Base-by-base conservation (phyloP, 2,888 invertebrate genomes). In the Cataglyphis cursor region DNA sequence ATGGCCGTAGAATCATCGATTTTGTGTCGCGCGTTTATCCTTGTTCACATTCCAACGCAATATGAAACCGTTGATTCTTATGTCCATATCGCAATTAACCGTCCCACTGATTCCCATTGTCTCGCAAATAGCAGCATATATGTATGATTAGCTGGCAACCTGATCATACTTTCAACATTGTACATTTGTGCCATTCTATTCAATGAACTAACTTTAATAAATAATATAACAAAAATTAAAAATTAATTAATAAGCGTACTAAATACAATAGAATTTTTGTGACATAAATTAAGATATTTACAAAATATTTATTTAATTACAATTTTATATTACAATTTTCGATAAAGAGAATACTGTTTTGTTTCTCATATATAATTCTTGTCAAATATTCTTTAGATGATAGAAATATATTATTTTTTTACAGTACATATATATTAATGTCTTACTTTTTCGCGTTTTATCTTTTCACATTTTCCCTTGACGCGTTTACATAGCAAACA, bases 1-100 rank as follows among this genome's bases (percentile, higher is more conserved):
- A 82, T 82, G 44, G 81, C 64, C 44, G 44, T 59, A 64, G 59
- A 89, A 65, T 85, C 90, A 90, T 90, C 85, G 87, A 87, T 62
- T 24, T 68, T 54, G 68, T 59, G 73, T 66, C 66, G 44, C 83
- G 57, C 74, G 83, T 68, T 75, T 74, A 82, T 73, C 54, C 62
- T 57, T 66, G 48, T 65, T 64, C 28, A 72, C 65, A 38, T 68
- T 64, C 54, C 21, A 41, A 59, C 35, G 44, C 5, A 15, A 48
- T 21, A 18, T 18, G 28, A 38, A 61, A 38, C 6, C 81, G 28
- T 72, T 59, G 73, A 73, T 59, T 80, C 73, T 80, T 59, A 80
- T 72, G 72, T 80, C 59, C 73, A 80, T 35, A 80, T 35, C 31
- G 59, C 44, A 78, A 80, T 80, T 72, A 80, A 72, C 59, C 59